phyloP scores from a whole-genome alignment of 2,888 invertebrate species.

The Caenorhabditis sinica region DNA sequence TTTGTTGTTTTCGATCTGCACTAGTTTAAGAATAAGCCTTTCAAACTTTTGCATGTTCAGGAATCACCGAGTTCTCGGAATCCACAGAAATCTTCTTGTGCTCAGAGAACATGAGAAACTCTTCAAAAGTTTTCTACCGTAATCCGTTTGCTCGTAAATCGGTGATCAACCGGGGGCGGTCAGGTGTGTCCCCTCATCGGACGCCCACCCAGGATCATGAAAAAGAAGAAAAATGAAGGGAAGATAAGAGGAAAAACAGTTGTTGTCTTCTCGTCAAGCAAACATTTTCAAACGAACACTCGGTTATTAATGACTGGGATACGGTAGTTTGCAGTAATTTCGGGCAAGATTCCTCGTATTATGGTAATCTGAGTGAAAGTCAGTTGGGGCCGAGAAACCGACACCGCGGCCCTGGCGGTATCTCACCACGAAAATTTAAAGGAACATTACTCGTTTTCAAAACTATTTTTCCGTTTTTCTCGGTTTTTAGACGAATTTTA shows the following conservation, averaged over 20 bases:
- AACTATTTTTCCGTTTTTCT: too few relatives aligned
- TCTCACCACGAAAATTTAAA: too few relatives aligned
- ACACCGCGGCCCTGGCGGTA: too few relatives aligned
- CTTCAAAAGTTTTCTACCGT: slow-evolving; percentile 10
- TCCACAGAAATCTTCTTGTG: not conserved
- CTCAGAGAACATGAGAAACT: not conserved
- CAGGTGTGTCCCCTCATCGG: slow-evolving; percentile 2
- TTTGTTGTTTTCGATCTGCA: too few relatives aligned
- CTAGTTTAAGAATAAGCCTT: not conserved
- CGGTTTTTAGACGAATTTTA: too few relatives aligned
- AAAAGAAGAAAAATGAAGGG: slow-evolving; percentile 1
- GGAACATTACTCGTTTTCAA: too few relatives aligned
- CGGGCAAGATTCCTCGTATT: too few relatives aligned
- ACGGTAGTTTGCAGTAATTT: too few relatives aligned
- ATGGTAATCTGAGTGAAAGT: too few relatives aligned
- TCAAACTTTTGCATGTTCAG: not conserved
- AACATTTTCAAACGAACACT: slow-evolving; percentile 6
- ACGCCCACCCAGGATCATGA: slow-evolving; percentile 34
- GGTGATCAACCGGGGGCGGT: slow-evolving; percentile 32
- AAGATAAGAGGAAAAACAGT: slow-evolving; percentile 5
- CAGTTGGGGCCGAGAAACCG: too few relatives aligned
- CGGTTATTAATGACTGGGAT: not conserved
- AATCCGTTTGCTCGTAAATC: slow-evolving; percentile 18
- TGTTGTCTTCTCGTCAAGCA: slow-evolving; percentile 23
- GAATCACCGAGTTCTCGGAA: not conserved